Conservation (phyloP, 2,113 vertebrate species). For the Hyperopisus bebe region DNA sequence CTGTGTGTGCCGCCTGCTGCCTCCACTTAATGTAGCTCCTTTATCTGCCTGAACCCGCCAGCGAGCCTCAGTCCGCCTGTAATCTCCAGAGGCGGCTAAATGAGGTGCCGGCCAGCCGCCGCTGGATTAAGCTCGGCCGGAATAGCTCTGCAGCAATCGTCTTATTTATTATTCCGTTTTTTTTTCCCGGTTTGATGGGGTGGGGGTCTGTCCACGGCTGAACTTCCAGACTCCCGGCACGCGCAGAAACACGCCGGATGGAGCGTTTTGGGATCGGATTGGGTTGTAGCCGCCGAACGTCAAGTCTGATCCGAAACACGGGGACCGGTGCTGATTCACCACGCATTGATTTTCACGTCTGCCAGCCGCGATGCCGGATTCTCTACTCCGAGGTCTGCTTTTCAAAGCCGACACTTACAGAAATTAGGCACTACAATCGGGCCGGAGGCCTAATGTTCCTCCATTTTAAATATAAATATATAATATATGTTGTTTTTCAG, state of each 20-base stretch:
- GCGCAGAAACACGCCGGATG: background rate
- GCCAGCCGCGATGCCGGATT: conserved; percentile 44
- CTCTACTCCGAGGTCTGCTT: conserved; percentile 54
- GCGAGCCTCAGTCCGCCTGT: conserved; percentile 43
- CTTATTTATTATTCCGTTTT: conserved; percentile 31
- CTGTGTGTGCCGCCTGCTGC: conserved; percentile 31
- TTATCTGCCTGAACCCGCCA: conserved; percentile 54
- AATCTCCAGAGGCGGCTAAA: conserved; percentile 24
- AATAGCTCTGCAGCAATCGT: conserved; percentile 43
- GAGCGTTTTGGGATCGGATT: background rate
- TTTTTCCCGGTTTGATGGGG: background rate
- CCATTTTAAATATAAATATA: background rate
- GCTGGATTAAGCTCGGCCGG: conserved; percentile 40
- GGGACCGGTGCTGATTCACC: conserved; percentile 41
- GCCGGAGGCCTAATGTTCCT: background rate
- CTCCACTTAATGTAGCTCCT: conserved; percentile 44
- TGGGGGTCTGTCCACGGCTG: conserved; percentile 16
- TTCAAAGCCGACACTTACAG: conserved; percentile 50
- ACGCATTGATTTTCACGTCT: conserved; percentile 53
- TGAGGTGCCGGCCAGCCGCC: background rate
- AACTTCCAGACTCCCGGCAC: background rate
- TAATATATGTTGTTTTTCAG: conserved; percentile 13
- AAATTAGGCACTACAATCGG: conserved; percentile 36
- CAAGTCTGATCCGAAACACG: conserved; percentile 16
- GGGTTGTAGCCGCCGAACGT: background rate